Percentiles rank a stretch among this genome's conserved stretches.
Evolutionary conservation across 2,113 vertebrate genomes (phyloP).

Genomic region (Coptodon bakossiorum): DNA sequence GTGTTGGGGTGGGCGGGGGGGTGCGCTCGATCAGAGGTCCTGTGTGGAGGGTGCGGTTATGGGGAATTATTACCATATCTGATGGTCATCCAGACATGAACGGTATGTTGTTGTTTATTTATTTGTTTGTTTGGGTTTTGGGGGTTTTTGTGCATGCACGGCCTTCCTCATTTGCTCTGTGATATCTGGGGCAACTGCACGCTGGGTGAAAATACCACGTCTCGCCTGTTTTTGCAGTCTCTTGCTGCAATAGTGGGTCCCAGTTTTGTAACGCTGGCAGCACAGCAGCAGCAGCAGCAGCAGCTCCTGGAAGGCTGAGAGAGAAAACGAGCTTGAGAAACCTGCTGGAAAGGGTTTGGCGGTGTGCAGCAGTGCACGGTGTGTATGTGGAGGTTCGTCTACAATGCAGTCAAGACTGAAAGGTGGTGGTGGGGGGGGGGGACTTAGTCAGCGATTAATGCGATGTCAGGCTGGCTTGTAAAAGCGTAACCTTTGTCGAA

Average conservation of each 20-base stretch:
- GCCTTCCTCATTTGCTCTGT: neutral
- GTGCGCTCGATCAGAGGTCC: neutral
- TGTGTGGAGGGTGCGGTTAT: slow-evolving; percentile 58
- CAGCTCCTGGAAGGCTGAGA: neutral
- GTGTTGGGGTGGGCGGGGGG: neutral
- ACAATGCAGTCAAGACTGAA: neutral
- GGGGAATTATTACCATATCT: slow-evolving; percentile 3
- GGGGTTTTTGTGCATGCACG: neutral
- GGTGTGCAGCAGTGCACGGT: slow-evolving; percentile 17
- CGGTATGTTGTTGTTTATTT: neutral
- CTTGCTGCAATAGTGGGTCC: slow-evolving; percentile 8
- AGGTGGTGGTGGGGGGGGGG: neutral
- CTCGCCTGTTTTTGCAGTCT: neutral
- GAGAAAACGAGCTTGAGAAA: neutral
- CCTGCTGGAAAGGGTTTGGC: neutral
- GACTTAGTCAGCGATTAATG: slow-evolving; percentile 1
- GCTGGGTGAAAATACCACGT: neutral
- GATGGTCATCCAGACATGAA: neutral
- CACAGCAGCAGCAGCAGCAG: neutral
- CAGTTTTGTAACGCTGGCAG: slow-evolving; percentile 16
- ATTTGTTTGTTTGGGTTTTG: neutral
- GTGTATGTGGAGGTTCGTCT: neutral
- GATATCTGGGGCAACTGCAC: slow-evolving; percentile 10
- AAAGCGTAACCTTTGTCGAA: neutral
- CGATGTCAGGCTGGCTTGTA: neutral